Base-by-base conservation (phyloP, 2,888 invertebrate genomes). In the Agrotis puta region DNA sequence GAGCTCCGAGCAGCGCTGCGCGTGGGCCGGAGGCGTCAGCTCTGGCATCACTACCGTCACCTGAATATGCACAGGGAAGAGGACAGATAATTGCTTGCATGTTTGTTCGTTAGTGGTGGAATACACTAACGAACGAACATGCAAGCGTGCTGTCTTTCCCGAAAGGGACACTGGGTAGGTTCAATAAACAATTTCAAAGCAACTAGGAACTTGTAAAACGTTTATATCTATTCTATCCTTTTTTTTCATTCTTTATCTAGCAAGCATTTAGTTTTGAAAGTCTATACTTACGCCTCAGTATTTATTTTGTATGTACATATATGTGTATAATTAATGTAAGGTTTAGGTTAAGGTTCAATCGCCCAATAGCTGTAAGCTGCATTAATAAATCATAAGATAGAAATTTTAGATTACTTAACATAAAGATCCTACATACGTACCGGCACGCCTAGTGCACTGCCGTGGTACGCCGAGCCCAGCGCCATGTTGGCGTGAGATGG, bases 31-130 rank as follows among this genome's bases (percentile, higher is more conserved):
- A 4, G 96, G 88, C 33, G 94, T 91, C 65, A 88, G 87, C 39
- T 94, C 92, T 1, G 96, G 95, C 72, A 96, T 84, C 14, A 95
- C 93, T 39, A 94, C 96, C 2, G 95, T 95, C 63, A 96, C 94
- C 95, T 95, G 48, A 24, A 65, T 51, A 27, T 58, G 27, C 51
- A 56, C 13, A 72, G 2, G 18, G 24, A 47, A 48, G 13, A 33
- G 14, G n/a, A 9, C 20, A 24, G 16, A n/a, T n/a, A n/a, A n/a
- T n/a, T n/a, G n/a, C n/a, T n/a, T n/a, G n/a, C n/a, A n/a, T n/a
- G n/a, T n/a, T n/a, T n/a, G n/a, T n/a, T n/a, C n/a, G n/a, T n/a
- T n/a, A n/a, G n/a, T n/a, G n/a, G n/a, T n/a, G n/a, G 27, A 27
- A 27, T 33, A 33, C 33, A 33, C 33, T 33, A 33, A 33, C 7